Evolutionary conservation across 2,888 invertebrate species (phyloP).

Genomic region (Apoda limacodes): DNA sequence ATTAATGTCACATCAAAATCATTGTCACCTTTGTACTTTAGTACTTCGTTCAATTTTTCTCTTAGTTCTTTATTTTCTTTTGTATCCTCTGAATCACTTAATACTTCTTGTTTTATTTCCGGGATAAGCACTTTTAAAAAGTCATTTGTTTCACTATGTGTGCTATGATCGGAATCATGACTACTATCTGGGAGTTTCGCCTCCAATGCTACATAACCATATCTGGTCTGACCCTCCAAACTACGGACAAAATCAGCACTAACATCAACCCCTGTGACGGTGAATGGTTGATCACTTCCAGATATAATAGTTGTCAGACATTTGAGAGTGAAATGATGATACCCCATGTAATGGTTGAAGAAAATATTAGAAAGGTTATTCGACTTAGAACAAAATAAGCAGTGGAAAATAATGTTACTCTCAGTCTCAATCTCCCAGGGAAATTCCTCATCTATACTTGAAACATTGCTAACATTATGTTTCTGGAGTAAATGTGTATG

Average conservation of each 20-base stretch:
- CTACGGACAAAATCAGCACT: slow-evolving; percentile 44
- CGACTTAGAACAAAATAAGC: slow-evolving; percentile 46
- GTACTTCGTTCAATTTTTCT: slow-evolving; percentile 17
- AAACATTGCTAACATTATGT: slow-evolving; percentile 43
- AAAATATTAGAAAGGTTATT: slow-evolving; percentile 36
- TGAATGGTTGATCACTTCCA: slow-evolving; percentile 45
- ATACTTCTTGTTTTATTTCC: slow-evolving; percentile 31
- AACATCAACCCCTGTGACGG: slow-evolving; percentile 49
- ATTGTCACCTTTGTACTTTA: slow-evolving; percentile 44
- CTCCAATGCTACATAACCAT: slow-evolving; percentile 45
- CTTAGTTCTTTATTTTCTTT: slow-evolving; percentile 17
- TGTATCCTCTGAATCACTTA: slow-evolving; percentile 12
- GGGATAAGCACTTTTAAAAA: slow-evolving; percentile 28
- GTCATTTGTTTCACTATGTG: slow-evolving; percentile 15
- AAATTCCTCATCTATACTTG: slow-evolving; percentile 34
- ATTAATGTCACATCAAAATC: slow-evolving; percentile 58
- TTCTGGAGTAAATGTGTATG: slow-evolving; percentile 49
- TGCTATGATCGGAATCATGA: slow-evolving; percentile 15
- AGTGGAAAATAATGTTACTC: slow-evolving; percentile 36
- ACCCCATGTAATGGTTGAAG: slow-evolving; percentile 57
- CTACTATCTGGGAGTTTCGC: slow-evolving; percentile 20
- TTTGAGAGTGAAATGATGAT: slow-evolving; percentile 56
- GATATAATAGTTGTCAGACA: slow-evolving; percentile 47
- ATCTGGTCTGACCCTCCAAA: slow-evolving; percentile 33
- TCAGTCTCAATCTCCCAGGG: slow-evolving; percentile 49